phyloP scores from a whole-genome alignment of 2,888 invertebrate species.

The Apamea anceps region DNA sequence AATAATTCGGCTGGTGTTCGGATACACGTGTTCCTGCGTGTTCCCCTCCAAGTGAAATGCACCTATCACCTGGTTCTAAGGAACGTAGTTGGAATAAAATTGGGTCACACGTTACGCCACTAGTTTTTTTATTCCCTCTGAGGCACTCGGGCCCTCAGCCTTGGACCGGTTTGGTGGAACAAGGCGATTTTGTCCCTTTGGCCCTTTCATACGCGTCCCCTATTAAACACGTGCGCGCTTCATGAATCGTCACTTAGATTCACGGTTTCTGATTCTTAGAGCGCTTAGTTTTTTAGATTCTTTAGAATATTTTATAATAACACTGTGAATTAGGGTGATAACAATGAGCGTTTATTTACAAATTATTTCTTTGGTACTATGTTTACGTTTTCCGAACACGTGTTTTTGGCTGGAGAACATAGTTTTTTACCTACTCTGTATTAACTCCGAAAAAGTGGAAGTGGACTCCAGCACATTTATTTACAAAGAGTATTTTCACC shows the following conservation, averaged over 20 bases:
- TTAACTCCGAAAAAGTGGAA: neutral
- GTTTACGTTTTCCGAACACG: slow-evolving; percentile 16
- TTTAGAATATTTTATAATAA: slow-evolving; percentile 37
- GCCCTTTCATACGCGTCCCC: slow-evolving; percentile 79
- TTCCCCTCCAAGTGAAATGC: slow-evolving; percentile 81
- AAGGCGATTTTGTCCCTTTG: slow-evolving; percentile 71
- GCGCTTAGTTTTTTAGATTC: slow-evolving; percentile 54
- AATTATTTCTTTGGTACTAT: slow-evolving; percentile 14
- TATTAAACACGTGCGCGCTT: slow-evolving; percentile 84
- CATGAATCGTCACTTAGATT: slow-evolving; percentile 71
- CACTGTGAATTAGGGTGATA: slow-evolving; percentile 45
- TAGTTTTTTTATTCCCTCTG: slow-evolving; percentile 68
- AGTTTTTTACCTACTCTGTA: neutral
- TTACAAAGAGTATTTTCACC: neutral
- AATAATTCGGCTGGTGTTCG: slow-evolving; percentile 76
- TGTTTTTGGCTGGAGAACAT: neutral
- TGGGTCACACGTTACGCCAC: slow-evolving; percentile 87
- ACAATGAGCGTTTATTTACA: slow-evolving; percentile 38
- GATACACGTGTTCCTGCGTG: slow-evolving; percentile 79
- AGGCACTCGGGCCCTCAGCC: slow-evolving; percentile 67
- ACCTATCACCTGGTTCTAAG: slow-evolving; percentile 84
- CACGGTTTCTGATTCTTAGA: slow-evolving; percentile 45
- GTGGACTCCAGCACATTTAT: neutral
- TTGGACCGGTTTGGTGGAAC: slow-evolving; percentile 74
- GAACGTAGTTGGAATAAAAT: slow-evolving; percentile 76